Evolutionary conservation across 2,888 invertebrate species (phyloP), one percentile per base, ranked within the genome.

Genomic region (Diloba caeruleocephala): DNA sequence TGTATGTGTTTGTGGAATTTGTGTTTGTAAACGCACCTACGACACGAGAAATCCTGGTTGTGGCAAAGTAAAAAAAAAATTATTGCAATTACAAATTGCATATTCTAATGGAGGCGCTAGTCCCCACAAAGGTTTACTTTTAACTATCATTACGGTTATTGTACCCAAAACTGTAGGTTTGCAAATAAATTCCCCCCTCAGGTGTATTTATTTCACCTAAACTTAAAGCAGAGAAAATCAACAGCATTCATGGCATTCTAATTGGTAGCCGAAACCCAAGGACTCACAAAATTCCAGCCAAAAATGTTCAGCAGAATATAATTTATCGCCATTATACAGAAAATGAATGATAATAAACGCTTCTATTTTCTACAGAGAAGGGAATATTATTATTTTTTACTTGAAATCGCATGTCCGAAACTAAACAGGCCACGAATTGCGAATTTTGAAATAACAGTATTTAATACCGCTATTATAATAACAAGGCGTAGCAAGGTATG

Each of bases 371-470:
- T 61, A 57, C 57, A 55, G 34, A 61, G 66, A 54, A 51, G 50
- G 48, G 13, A 49, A 54, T 70, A 72, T 72, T 70, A 70, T n/a
- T n/a, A 61, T 74, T 74, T 78, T 80, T 78, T 74, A 74, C 71
- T 68, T 67, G 76, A 81, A 87, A 83, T 87, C 74, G 85, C 85
- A 86, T 85, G 85, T 84, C 76, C 75, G 71, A 70, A 76, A 75
- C 71, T 71, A 71, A 73, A 74, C 72, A 71, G 77, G 64, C 74
- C 76, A 74, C 81, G 77, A 79, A 83, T 79, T 77, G 79, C 74
- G 82, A 83, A 82, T 80, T 81, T 77, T 66, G 59, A 81, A 86
- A 87, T 86, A 85, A 78, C 85, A 64, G 83, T 81, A 73, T 80
- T 85, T 84, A 82, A 83, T 81, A 76, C 34, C 46, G 78, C 66